These are phyloP conservation scores for Sialis lutaria DNA, from an alignment of 2,888 invertebrate species.

Conservation along the genomic window DNA sequence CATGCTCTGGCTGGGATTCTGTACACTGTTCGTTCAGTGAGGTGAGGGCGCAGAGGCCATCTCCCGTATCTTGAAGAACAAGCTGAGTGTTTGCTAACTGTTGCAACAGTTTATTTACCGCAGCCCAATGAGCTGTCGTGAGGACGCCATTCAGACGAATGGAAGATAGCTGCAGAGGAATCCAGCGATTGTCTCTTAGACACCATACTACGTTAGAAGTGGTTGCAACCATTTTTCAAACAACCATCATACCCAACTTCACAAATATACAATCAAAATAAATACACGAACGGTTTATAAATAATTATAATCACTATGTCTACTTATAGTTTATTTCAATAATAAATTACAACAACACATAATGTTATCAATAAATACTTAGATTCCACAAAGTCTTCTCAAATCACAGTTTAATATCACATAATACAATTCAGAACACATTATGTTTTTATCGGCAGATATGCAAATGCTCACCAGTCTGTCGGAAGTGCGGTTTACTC, in stretches of 20 bases:
- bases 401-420: too few relatives aligned
- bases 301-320: neutral
- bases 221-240: slow-evolving; percentile 36
- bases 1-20: too few relatives aligned
- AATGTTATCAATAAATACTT: too few relatives aligned
- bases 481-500: too few relatives aligned
- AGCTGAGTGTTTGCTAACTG: slow-evolving; percentile 45
- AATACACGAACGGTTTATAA: neutral
- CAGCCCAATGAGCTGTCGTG: slow-evolving; percentile 46
- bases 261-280: neutral
- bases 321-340: neutral
- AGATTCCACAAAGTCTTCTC: too few relatives aligned
- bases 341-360: too few relatives aligned
- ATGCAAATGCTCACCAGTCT: too few relatives aligned
- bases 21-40: slow-evolving; percentile 11
- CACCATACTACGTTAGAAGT: slow-evolving; percentile 47
- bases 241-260: neutral
- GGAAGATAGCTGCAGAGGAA: slow-evolving; percentile 47
- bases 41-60: slow-evolving; percentile 24
- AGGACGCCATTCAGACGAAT: slow-evolving; percentile 46
- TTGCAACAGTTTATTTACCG: slow-evolving; percentile 44
- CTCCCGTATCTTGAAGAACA: slow-evolving; percentile 29
- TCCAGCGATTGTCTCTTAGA: slow-evolving; percentile 47
- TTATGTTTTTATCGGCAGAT: too few relatives aligned
- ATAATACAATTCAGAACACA: too few relatives aligned